These are phyloP conservation scores for Enchytraeus crypticus DNA, from an alignment of 2,888 invertebrate genomes.

Conservation along the genomic window DNA sequence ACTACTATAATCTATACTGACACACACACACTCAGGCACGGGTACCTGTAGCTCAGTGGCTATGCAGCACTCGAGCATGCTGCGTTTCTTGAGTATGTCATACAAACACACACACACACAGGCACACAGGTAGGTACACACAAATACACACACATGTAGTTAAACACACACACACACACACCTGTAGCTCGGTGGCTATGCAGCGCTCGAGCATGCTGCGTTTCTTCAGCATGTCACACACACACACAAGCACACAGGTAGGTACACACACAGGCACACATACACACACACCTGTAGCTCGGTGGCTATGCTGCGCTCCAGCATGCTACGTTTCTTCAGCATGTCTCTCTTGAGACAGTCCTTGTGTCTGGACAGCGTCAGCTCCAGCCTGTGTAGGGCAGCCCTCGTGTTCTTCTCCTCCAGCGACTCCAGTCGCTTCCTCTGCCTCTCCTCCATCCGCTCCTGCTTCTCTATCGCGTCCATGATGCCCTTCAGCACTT, in stretches of 20 bases:
- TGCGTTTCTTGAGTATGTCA: slow-evolving; percentile 82
- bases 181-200: slow-evolving; percentile 78
- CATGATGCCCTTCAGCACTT: slow-evolving; percentile 37
- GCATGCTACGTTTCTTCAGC: slow-evolving; percentile 73
- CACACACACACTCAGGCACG: neutral
- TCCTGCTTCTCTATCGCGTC: slow-evolving; percentile 49
- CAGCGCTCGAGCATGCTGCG: slow-evolving; percentile 61
- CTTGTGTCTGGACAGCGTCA: slow-evolving; percentile 74
- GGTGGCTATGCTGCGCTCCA: slow-evolving; percentile 61
- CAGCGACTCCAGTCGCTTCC: slow-evolving; percentile 40
- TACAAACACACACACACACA: neutral
- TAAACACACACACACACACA: slow-evolving; percentile 22
- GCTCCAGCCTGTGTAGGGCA: slow-evolving; percentile 58
- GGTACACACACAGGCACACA: too few species aligned
- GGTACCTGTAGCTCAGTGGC: slow-evolving; percentile 75
- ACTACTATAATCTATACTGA: neutral
- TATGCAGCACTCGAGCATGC: slow-evolving; percentile 59
- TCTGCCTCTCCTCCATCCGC: slow-evolving; percentile 33
- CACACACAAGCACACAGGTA: neutral
- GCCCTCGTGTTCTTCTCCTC: slow-evolving; percentile 53
- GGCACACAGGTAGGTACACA: neutral
- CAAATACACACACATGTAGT: neutral
- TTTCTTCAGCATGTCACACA: slow-evolving; percentile 77
- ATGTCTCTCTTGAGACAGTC: slow-evolving; percentile 87
- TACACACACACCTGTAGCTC: slow-evolving; percentile 65